Conservation (phyloP, 2,113 vertebrate genomes). For the Okapia johnstoni region DNA sequence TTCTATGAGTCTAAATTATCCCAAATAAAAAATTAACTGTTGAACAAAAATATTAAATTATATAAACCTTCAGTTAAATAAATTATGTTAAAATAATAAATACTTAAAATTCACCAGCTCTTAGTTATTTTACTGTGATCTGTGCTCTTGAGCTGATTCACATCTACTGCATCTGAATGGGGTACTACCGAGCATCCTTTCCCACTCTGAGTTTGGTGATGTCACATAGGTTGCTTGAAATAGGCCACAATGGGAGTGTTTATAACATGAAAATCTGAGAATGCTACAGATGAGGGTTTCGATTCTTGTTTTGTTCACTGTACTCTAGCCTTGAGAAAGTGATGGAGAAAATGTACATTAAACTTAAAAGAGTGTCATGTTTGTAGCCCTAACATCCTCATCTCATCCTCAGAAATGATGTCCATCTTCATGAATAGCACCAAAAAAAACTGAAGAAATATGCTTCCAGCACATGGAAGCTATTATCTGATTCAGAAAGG, state of each 20-base stretch:
- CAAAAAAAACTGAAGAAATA: not conserved
- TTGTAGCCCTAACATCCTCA: not conserved
- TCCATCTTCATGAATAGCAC: not conserved
- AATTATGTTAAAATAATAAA: not conserved
- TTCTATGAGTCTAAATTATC: constrained; percentile 30
- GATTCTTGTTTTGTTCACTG: constrained; percentile 16
- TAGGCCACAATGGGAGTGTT: not conserved
- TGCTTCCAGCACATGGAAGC: not conserved
- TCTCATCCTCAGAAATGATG: not conserved
- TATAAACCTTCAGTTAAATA: not conserved
- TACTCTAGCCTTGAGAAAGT: not conserved
- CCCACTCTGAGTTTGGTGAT: not conserved
- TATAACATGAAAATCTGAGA: not conserved
- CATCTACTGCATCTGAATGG: not conserved
- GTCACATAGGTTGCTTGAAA: not conserved
- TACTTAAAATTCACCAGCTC: not conserved
- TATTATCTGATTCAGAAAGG: not conserved
- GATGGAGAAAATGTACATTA: not conserved
- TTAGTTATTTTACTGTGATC: not conserved
- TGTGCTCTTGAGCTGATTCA: not conserved
- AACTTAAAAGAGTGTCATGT: not conserved
- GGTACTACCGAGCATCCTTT: not conserved
- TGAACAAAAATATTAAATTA: constrained; percentile 8
- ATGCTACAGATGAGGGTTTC: not conserved
- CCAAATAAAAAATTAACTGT: not conserved